Base-by-base conservation (phyloP, 2,888 invertebrate genomes). In the Caenorhabditis sp. region DNA sequence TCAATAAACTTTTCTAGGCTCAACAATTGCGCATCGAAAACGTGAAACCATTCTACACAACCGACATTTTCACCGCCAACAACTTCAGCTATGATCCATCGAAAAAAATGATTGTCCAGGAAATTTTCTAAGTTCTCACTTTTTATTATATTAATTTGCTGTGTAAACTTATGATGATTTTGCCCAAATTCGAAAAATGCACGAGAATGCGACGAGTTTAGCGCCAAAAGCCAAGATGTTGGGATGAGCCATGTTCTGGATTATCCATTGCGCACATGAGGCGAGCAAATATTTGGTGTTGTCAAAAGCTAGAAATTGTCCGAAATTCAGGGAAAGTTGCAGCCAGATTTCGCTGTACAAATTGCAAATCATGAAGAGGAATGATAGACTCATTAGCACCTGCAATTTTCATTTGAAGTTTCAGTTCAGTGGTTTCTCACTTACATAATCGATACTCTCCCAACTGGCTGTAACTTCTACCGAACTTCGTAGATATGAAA, bases 1-100 rank as follows among this genome's bases (percentile, higher is more conserved):
- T 43, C 7, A 17, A 17, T 10, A 43, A 2, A 43, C 3, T 43
- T 17, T 43, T 43, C 17, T 17, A 43, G 91, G 97, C 96, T 0
- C 92, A 94, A 85, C 94, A 95, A 89, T 92, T 97, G 81, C 94
- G 94, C 88, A 94, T 97, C 70, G 91, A 92, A 36, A 94, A 95
- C 88, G 89, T 97, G 66, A 92, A 93, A 83, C 92, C 93, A 0
- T 99, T 99, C 90, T 97, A 94, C 84, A 92, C 94, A 23, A 95
- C 95, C 83, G 92, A 93, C 53, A 90, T 95, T 82, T 99, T 99
- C 89, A 92, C 92, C 86, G 91, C 91, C 67, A 95, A 99, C 88
- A 92, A 93, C 83, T 99, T 95, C 88, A 90, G 91, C 0, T 95
- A 94, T 83, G 95, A 99, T 89, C 87, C 92, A 2, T 92, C 92